Base-by-base conservation (phyloP, 2,888 invertebrate species). In the Dryococelus australis region DNA sequence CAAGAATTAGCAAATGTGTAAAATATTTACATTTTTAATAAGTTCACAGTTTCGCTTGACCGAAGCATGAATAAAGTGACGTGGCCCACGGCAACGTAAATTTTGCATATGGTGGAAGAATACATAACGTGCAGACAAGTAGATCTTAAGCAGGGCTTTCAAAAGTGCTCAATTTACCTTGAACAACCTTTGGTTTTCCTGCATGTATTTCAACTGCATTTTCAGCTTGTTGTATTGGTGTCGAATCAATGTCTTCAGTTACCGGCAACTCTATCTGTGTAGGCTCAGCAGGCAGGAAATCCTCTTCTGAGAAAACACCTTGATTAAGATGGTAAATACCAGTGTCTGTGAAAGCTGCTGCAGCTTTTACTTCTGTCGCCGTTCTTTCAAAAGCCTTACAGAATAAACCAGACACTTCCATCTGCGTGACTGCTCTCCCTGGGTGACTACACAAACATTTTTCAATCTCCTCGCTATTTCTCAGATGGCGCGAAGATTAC, bases 401-500 rank as follows among this genome's bases (percentile, higher is more conserved):
- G 28, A 83, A 83, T 83, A 83, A 28, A 8, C 28, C 28, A 83
- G 35, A 26, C 35, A 83, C 43, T 35, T 43, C 12, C 83, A 83
- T 83, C 13, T 83, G 8, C 8, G 16, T 83, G 28, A 83, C 83
- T 27, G 83, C 83, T 28, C 83, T 83, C 9, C 24, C 28, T 83
- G 83, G 83, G 43, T 83, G 83, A 12, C 12, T 35, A 28, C 83
- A 83, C 83, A 83, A 16, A 9, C 83, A 83, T 83, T 83, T 83
- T 83, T 83, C 83, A 13, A 83, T 43, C 28, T 83, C 83, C 0
- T 83, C 12, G 9, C 26, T 2, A 20, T 83, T 83, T 83, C 20
- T 83, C n/a, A 83, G 28, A 83, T 28, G 83, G 83, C n/a, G 83
- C 83, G n/a, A 83, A 83, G n/a, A 83, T 83, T n/a, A 28, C 83